Conservation (phyloP, 2,797 vertebrate genomes). For the Poeciliopsis gracilis region DNA sequence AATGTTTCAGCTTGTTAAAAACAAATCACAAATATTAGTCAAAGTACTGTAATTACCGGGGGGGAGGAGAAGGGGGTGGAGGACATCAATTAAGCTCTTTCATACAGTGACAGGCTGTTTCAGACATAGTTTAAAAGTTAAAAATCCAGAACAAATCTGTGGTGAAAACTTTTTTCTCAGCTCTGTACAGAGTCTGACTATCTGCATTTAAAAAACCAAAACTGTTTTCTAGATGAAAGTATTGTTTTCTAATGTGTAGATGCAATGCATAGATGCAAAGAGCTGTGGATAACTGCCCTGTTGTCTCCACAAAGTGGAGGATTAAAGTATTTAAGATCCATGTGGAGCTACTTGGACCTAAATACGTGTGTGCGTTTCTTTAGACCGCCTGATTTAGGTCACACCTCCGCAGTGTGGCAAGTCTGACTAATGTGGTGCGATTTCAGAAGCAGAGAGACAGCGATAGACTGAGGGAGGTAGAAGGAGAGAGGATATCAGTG, state of each 20-base stretch:
- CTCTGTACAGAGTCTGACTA: neutral
- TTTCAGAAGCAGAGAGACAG: slow-evolving; percentile 40
- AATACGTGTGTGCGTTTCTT: slow-evolving; percentile 7
- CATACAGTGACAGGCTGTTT: neutral
- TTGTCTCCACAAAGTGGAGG: neutral
- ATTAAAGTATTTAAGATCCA: slow-evolving; percentile 15
- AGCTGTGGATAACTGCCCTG: neutral
- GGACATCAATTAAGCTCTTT: neutral
- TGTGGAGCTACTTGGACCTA: slow-evolving; percentile 24
- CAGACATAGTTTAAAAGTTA: neutral
- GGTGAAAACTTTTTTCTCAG: neutral
- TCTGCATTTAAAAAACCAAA: neutral
- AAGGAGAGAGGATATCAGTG: slow-evolving; percentile 36
- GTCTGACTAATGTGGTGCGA: slow-evolving; percentile 47
- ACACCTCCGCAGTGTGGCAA: slow-evolving; percentile 66
- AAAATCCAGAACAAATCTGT: neutral
- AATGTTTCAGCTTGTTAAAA: neutral
- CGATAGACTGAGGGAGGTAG: slow-evolving; percentile 20
- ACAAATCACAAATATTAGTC: neutral
- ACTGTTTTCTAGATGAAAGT: neutral
- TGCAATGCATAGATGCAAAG: no score
- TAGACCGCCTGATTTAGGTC: slow-evolving; percentile 64
- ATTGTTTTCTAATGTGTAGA: slow-evolving; percentile 1
- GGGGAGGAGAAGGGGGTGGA: no score
- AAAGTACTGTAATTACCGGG: neutral